Conservation (phyloP, 2,113 vertebrate species). For the Balaeniceps rex region DNA sequence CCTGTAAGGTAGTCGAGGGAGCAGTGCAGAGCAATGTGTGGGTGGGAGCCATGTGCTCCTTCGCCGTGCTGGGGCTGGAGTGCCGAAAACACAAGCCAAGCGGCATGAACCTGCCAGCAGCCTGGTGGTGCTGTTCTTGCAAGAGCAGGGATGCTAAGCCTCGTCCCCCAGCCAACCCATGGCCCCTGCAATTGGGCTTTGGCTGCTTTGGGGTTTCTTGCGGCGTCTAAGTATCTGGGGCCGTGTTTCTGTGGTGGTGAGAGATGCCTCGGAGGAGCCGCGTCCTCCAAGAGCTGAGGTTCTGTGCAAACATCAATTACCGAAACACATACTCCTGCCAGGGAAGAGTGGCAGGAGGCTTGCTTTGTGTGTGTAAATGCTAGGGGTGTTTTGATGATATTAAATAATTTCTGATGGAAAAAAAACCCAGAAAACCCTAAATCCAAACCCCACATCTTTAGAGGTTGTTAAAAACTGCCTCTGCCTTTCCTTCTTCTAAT, state of each 20-base stretch:
- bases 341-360: background rate
- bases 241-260: background rate
- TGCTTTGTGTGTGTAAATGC: background rate
- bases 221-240: background rate
- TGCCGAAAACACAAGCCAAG: background rate
- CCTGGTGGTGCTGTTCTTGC: background rate
- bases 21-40: rapidly evolving
- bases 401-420: conserved; percentile 1
- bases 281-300: background rate
- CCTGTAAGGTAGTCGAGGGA: rapidly evolving
- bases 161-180: background rate
- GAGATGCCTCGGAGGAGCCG: background rate
- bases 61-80: rapidly evolving
- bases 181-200: background rate
- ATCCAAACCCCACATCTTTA: conserved; percentile 3
- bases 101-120: rapidly evolving
- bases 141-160: background rate
- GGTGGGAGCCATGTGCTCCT: rapidly evolving
- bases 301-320: conserved; percentile 11
- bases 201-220: background rate
- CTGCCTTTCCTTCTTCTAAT: conserved; percentile 29
- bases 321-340: background rate
- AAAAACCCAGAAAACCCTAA: background rate
- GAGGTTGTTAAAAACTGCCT: conserved; percentile 55
- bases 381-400: background rate